phyloP scores from a whole-genome alignment of 2,888 invertebrate genomes.

The Strigamia crassipes region DNA sequence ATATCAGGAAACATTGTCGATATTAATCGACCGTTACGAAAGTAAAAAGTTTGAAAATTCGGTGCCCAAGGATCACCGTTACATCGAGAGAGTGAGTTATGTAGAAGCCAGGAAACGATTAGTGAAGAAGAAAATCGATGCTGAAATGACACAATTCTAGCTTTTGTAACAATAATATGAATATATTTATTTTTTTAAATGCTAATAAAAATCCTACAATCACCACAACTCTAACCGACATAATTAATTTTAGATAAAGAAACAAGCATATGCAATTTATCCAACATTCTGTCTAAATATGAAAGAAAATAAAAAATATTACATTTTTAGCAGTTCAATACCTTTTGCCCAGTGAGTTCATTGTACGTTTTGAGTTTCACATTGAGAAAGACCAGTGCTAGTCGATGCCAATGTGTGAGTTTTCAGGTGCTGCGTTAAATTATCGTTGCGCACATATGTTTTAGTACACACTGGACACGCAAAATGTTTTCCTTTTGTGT shows the following conservation, averaged over 20 bases:
- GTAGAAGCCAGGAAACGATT: not conserved
- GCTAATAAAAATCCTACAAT: not conserved
- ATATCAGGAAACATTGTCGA: not conserved
- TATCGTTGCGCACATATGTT: conserved; percentile 44
- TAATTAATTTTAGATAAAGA: not conserved
- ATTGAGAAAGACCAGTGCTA: conserved; percentile 22
- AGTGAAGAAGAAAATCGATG: not conserved
- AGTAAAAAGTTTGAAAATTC: conserved; percentile 8
- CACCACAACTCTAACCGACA: not conserved
- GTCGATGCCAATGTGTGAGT: conserved; percentile 43
- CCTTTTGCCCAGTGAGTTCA: not conserved
- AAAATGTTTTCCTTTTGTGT: conserved; percentile 46
- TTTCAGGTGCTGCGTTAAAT: conserved; percentile 46
- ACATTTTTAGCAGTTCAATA: not conserved
- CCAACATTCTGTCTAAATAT: not conserved
- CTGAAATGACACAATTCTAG: not conserved
- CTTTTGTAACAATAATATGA: not conserved
- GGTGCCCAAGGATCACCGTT: not conserved
- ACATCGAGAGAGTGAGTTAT: not conserved
- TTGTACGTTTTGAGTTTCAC: not conserved
- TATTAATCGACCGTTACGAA: conserved; percentile 1
- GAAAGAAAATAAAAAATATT: not conserved
- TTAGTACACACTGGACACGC: conserved; percentile 43
- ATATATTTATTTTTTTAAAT: not conserved
- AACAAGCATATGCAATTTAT: not conserved